These are phyloP conservation scores for Catharus ustulatus DNA, from an alignment of 2,797 vertebrate genomes.

Conservation along the genomic window DNA sequence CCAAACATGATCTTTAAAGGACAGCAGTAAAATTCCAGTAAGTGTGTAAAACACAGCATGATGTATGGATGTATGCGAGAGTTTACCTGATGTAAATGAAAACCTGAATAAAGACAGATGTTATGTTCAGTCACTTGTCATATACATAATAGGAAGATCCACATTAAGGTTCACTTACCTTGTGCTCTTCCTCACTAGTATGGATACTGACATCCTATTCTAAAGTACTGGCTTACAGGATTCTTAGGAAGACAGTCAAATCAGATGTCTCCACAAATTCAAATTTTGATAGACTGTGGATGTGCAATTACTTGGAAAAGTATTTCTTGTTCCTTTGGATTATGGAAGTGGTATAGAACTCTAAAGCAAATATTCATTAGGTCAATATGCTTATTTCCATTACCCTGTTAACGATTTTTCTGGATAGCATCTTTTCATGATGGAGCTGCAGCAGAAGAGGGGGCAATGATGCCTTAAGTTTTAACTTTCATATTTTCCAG, in stretches of 20 bases:
- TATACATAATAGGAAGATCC: not conserved
- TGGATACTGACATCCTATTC: not conserved
- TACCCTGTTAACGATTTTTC: not conserved
- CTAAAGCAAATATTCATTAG: not conserved
- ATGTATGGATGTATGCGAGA: not conserved
- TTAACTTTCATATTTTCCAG: not conserved
- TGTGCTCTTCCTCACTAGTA: not conserved
- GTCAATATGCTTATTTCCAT: not conserved
- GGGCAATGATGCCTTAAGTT: not conserved
- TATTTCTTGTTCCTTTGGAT: not conserved
- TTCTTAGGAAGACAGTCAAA: not conserved
- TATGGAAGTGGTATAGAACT: not conserved
- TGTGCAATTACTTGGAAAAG: not conserved
- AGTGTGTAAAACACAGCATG: not conserved
- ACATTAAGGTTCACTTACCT: accelerated
- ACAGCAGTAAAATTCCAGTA: not conserved
- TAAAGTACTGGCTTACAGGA: not conserved
- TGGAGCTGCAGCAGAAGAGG: not conserved
- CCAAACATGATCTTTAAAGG: not conserved
- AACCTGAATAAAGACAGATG: not conserved
- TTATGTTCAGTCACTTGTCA: not conserved
- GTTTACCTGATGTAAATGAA: not conserved
- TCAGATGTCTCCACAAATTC: not conserved
- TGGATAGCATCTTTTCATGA: not conserved
- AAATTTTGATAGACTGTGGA: not conserved